Percentiles rank a stretch among this genome's conserved stretches.
Evolutionary conservation across 2,113 vertebrate species (phyloP).

Genomic region (Ictalurus punctatus): DNA sequence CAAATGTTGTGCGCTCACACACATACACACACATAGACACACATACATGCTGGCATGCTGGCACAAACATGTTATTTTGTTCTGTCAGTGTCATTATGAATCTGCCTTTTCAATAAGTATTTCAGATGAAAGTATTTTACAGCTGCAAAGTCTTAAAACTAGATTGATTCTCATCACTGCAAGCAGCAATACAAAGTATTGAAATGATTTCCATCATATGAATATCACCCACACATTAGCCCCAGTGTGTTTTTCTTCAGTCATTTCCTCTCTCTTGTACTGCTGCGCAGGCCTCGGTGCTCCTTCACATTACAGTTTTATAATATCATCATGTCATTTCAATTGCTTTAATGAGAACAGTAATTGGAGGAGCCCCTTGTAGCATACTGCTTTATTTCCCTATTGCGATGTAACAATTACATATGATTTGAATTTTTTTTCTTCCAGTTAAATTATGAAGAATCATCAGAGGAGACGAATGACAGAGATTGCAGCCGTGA

Average conservation of each 20-base stretch:
- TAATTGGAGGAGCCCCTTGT: slow-evolving; percentile 56
- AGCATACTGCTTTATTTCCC: slow-evolving; percentile 57
- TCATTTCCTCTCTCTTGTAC: slow-evolving; percentile 32
- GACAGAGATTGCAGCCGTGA: slow-evolving; percentile 48
- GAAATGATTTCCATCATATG: slow-evolving; percentile 35
- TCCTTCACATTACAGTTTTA: slow-evolving; percentile 55
- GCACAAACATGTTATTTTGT: neutral
- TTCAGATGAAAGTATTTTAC: neutral
- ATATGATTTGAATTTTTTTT: slow-evolving; percentile 54
- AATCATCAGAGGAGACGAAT: slow-evolving; percentile 51
- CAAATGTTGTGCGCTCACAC: neutral
- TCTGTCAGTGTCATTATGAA: neutral
- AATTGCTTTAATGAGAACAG: slow-evolving; percentile 56
- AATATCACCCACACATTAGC: slow-evolving; percentile 49
- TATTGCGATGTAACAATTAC: slow-evolving; percentile 59
- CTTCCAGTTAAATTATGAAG: slow-evolving; percentile 56
- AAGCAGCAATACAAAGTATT: slow-evolving; percentile 31
- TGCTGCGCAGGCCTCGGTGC: slow-evolving; percentile 40
- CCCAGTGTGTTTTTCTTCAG: slow-evolving; percentile 36
- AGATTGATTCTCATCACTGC: slow-evolving; percentile 26
- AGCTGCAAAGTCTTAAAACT: slow-evolving; percentile 6
- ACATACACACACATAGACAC: neutral
- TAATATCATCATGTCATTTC: slow-evolving; percentile 58
- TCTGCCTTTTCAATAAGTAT: neutral
- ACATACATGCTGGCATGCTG: neutral